Conservation (phyloP, 2,113 vertebrate species). For the Seriola dumerili region DNA sequence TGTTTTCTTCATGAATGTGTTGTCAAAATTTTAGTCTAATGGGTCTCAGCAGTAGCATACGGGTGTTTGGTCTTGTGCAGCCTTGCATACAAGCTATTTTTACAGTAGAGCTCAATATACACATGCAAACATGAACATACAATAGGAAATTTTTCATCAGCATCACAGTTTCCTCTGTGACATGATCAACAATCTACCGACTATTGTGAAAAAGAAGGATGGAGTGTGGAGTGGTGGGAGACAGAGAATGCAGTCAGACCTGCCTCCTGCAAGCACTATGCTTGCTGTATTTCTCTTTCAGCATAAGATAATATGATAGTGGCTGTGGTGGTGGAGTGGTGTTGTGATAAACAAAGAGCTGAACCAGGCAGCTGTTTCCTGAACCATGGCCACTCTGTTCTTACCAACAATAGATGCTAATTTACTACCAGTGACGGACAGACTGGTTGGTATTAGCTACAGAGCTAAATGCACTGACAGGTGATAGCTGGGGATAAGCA, state of each 20-base stretch:
- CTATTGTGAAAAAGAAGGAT: slow-evolving; percentile 3
- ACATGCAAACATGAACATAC: slow-evolving; percentile 35
- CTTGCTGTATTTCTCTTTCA: neutral
- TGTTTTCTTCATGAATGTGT: neutral
- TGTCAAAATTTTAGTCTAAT: neutral
- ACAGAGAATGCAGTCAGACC: slow-evolving; percentile 20
- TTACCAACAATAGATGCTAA: slow-evolving; percentile 27
- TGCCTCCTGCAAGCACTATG: neutral
- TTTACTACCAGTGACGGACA: slow-evolving; percentile 16
- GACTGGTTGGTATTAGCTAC: slow-evolving; percentile 12
- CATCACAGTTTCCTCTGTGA: slow-evolving; percentile 34
- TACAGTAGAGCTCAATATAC: slow-evolving; percentile 2
- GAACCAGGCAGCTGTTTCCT: slow-evolving; percentile 43
- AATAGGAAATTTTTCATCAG: slow-evolving; percentile 17
- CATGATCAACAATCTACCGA: slow-evolving; percentile 22
- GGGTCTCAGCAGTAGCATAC: neutral
- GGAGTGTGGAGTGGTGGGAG: too few species aligned
- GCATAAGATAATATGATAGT: neutral
- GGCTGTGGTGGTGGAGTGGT: neutral
- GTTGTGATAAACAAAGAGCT: slow-evolving; percentile 1
- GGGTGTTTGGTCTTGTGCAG: slow-evolving; percentile 47
- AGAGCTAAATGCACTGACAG: neutral
- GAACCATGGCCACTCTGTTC: neutral
- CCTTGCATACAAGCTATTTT: slow-evolving; percentile 31
- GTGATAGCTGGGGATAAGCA: slow-evolving; percentile 4